Evolutionary conservation across 2,888 invertebrate genomes (phyloP), one percentile per base, ranked within the genome.

Genomic region (Microchrysa polita): DNA sequence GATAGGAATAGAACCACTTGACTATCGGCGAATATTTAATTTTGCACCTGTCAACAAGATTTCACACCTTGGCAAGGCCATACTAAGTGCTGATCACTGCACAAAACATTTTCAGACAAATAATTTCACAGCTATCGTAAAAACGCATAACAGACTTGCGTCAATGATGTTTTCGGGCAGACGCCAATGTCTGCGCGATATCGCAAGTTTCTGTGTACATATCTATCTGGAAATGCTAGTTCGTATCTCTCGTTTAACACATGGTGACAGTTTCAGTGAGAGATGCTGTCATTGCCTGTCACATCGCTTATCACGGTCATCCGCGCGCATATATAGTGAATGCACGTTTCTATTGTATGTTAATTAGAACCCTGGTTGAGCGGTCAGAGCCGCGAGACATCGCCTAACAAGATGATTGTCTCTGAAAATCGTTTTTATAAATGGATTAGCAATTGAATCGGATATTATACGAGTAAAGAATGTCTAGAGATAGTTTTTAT

Each of bases 41-140:
- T 69, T 69, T 67, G 55, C 55, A 69, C 69, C 69, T 69, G 69
- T 69, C 69, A 69, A 40, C 69, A 69, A 57, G 55, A 69, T 69
- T 69, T 69, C 69, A 69, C 69, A 42, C 69, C 27, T 48, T 20
- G 69, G 20, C 2, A 34, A 57, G 52, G 55, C 69, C 40, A 20
- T 14, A 48, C 69, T 55, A 69, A 55, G 69, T 57, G 52, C 12
- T 10, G 27, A 53, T 67, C 53, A 48, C n/a, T n/a, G 40, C 61
- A 61, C n/a, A 34, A 7, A 2, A 7, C 27, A 34, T 34, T 34
- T n/a, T 34, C 27, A 34, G 7, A 34, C 27, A 34, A 34, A 34
- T 34, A n/a, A n/a, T n/a, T n/a, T n/a, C n/a, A n/a, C 27, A 34
- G 27, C 27, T n/a, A n/a, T n/a, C n/a, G n/a, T n/a, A n/a, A n/a